Base-by-base conservation (phyloP, 2,888 invertebrate species). In the Trachelus iudaicus region DNA sequence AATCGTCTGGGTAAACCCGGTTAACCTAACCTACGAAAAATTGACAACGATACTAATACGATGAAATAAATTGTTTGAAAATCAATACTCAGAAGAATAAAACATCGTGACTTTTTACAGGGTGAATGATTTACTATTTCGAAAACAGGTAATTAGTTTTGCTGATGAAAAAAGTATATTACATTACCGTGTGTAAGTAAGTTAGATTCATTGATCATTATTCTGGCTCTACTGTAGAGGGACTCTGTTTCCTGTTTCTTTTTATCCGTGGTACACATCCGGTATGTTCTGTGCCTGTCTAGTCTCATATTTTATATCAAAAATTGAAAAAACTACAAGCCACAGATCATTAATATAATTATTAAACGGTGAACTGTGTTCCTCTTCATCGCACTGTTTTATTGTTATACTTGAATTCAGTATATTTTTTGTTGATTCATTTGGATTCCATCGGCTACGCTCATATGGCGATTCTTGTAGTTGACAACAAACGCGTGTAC, bases 201-300 rank as follows among this genome's bases (percentile, higher is more conserved):
- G 56, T 56, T 40, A 56, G 56, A 56, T 23, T 56, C 56, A 56
- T 56, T 9, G 23, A 56, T 23, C 23, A 56, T 56, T 56, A 56
- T 23, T 56, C 56, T 23, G 56, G 56, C 56, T 56, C 56, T 1
- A 56, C 56, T 23, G 23, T 23, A 78, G 78, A 76, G 79, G 79
- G 79, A 74, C 69, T 76, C 73, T 76, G 81, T 77, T 85, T 89
- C 85, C 85, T 87, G 85, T 83, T 86, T 87, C 89, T 89, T 89
- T 89, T 83, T 84, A 84, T 83, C 80, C 83, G 82, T 77, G 86
- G 79, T 85, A 85, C 75, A 86, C 83, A 83, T 88, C 85, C 83
- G 88, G 89, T 89, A 87, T 78, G 88, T 86, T 83, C 76, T 68
- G 33, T 9, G 33, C 74, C 81, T 76, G 77, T n/a, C 75, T 75